Base-by-base conservation (phyloP, 2,888 invertebrate genomes). In the Mactromeris polynyma region DNA sequence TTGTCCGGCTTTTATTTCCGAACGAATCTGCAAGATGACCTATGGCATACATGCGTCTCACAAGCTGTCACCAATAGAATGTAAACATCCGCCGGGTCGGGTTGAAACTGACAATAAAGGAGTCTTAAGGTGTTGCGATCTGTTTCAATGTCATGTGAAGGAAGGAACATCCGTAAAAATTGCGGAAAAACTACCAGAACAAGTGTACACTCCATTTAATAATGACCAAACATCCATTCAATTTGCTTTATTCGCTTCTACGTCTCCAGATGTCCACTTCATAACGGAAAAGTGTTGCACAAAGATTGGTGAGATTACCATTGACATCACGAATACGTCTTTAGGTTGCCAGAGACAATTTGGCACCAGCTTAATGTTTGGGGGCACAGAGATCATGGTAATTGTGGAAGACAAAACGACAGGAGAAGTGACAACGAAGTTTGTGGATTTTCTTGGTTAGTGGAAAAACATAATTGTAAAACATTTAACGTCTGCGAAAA, bases 1-100 rank as follows among this genome's bases (percentile, higher is more conserved):
- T 36, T 31, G 80, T 14, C 89, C 89, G 14, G n/a, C 80, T n/a
- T 58, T n/a, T 33, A 85, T 89, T n/a, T 40, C 54, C 0, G 81
- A 51, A 38, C 42, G 89, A 73, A 77, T 42, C 31, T 42, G 69
- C 40, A 81, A 79, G 21, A 83, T 36, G 21, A 89, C 89, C 7
- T 89, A 86, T 26, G 86, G 89, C 7, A 80, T 0, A 19, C 33
- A 36, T 0, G 1, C 6, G 19, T 11, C 81, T 19, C 54, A 54
- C 46, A 26, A 17, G n/a, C 14, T n/a, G 21, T 54, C 54, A 17
- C 0, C 6, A 36, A 36, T n/a, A n/a, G n/a, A 54, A 31, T 51
- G 81, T 19, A 81, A 51, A 21, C 81, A 81, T 54, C 81, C 31
- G 14, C 11, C 11, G 33, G 31, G 14, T 21, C 1, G 11, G 6